Evolutionary conservation across 2,113 vertebrate genomes (phyloP), one percentile per base, ranked within the genome.

Genomic region (Microcebus murinus): DNA sequence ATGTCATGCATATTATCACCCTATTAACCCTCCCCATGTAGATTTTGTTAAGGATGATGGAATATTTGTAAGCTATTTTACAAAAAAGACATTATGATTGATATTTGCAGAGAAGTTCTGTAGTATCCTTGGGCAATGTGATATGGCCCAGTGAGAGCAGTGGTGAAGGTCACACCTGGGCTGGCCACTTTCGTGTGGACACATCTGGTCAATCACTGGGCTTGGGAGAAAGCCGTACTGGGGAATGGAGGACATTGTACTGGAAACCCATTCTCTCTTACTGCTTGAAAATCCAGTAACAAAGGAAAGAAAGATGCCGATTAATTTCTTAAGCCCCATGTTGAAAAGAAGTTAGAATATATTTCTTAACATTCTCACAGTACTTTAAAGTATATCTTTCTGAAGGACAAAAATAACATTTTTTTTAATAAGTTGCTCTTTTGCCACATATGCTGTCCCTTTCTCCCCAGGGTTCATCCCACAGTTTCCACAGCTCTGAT

Each of bases 171-270:
- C 42, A n/a, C 12, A 9, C 2, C 6, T 42, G 11, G 2, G 2
- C 12, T 6, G 6, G 27, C 2, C n/a, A 25, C 36, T 6, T 55
- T 27, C 76, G 27, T 23, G 34, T 23, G 70, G 74, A 34, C 1
- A 0, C 17, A 18, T 11, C n/a, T 8, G 4, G 8, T 8, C 55
- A 27, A 7, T 5, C 61, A 29, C 3, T 8, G 21, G 29, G 27
- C 12, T 14, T 27, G 18, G 15, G 10, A 25, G 13, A 11, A 0
- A 5, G 50, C 0, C 23, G 4, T 59, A 39, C 0, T 10, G 9
- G 8, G 29, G 67, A 0, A 0, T 13, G 3, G 14, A 11, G 10
- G n/a, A 7, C 27, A 9, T 3, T 0, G n/a, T 15, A 6, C 50
- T 50, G 14, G 18, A 50, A 88, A 36, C 4, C 48, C 34, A 17